These are phyloP conservation scores for Myanophis thanlyinensis DNA, from an alignment of 2,113 vertebrate species.

Conservation along the genomic window DNA sequence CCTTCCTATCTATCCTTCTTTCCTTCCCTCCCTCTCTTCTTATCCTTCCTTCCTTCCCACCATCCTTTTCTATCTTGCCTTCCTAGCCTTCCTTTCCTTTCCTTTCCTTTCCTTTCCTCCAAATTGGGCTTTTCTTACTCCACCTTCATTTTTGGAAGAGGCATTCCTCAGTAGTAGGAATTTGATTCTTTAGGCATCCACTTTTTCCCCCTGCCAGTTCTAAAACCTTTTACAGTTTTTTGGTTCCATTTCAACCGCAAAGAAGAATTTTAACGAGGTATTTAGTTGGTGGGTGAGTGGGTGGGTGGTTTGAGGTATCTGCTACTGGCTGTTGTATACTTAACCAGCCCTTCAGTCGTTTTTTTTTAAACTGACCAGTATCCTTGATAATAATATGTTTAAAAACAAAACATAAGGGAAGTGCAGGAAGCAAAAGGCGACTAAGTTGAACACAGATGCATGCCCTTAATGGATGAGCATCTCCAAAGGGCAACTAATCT, in stretches of 20 bases:
- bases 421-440: constrained; percentile 52
- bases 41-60: background rate
- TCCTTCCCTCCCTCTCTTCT: background rate
- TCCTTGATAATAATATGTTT: constrained; percentile 49
- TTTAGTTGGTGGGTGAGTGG: constrained; percentile 7
- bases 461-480: constrained; percentile 58
- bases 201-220: background rate
- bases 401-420: constrained; percentile 44
- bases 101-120: background rate
- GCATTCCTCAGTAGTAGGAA: background rate
- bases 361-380: constrained; percentile 54
- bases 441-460: constrained; percentile 45
- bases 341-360: constrained; percentile 44
- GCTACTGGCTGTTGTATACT: constrained; percentile 5
- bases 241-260: constrained; percentile 30
- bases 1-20: too few relatives aligned
- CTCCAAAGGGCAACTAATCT: constrained; percentile 65
- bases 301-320: constrained; percentile 13
- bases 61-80: too few relatives aligned
- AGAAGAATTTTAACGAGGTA: constrained; percentile 47
- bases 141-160: background rate
- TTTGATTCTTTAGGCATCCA: constrained; percentile 19
- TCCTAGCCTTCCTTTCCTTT: background rate
- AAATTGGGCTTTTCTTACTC: constrained; percentile 26
- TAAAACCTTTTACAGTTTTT: constrained; percentile 35